Base-by-base conservation (phyloP, 1,140 invertebrate species). In the Drosophila pseudoobscura region DNA sequence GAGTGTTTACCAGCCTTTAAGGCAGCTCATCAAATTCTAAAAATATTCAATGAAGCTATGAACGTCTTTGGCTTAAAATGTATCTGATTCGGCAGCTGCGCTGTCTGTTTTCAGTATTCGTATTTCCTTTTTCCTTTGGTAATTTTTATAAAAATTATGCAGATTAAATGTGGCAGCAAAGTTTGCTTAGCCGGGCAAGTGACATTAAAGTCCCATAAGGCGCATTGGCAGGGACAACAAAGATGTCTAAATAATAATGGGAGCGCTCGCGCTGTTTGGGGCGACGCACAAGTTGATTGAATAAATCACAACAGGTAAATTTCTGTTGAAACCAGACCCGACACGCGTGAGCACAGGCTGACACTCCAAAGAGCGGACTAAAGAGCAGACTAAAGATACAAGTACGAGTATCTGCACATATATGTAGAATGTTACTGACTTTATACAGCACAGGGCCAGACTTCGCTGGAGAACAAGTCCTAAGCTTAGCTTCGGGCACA, bases 201-300 rank as follows among this genome's bases (percentile, higher is more conserved):
- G 80, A 80, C 82, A 85, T 85, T 85, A 87, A 85, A 87, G 76
- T 87, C 80, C 61, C 82, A 78, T 85, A 87, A 83, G 61, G 63
- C 52, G 59, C 59, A 70, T 46, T 35, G 59, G 15, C 63, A 58
- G 26, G 45, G 62, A 72, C 55, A 63, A 83, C 59, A 71, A 75
- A 75, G 78, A 82, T 88, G 82, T 88, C 78, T 82, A 87, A 82
- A 87, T 87, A 87, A 88, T 87, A 88, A 82, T 87, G 76, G 69
- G 54, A 82, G 24, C 24, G 58, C 74, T 69, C 68, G 70, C 70
- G 72, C 50, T 73, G 56, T 60, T 65, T 59, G 75, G 66, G 45
- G 64, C 57, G 69, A 62, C 62, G 82, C 82, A 66, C 70, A 87
- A 82, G 78, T 88, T 88, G 82, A 88, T 87, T 87, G 83, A 87